phyloP scores from a whole-genome alignment of 1,140 invertebrate genomes.

The Chymomyza costata region DNA sequence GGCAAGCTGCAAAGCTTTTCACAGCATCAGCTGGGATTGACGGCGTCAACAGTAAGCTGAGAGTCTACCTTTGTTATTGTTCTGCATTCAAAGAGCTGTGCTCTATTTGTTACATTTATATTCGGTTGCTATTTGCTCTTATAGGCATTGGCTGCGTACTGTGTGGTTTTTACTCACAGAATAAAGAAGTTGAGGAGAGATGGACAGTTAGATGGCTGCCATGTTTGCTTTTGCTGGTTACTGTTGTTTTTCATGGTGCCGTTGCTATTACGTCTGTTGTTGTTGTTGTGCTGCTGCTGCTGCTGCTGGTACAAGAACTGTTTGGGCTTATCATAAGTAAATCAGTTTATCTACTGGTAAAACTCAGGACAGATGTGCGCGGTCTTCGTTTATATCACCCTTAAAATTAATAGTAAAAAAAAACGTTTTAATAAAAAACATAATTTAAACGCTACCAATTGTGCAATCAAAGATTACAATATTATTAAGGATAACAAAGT shows the following conservation, averaged over 20 bases:
- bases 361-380: slow-evolving; percentile 43
- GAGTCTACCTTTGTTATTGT: too few species aligned
- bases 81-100: too few species aligned
- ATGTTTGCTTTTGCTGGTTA: too few species aligned
- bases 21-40: too few species aligned
- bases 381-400: not conserved
- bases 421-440: too few species aligned
- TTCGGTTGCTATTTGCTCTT: slow-evolving; percentile 41
- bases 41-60: too few species aligned
- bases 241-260: slow-evolving; percentile 16
- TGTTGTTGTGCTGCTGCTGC: slow-evolving; percentile 34
- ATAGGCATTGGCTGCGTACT: slow-evolving; percentile 21
- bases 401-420: not conserved
- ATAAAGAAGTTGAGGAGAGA: slow-evolving; percentile 46
- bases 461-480: not conserved
- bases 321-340: slow-evolving; percentile 57
- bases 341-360: slow-evolving; percentile 64
- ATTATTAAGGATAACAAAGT: not conserved
- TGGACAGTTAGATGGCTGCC: slow-evolving; percentile 54
- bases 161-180: slow-evolving; percentile 18
- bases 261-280: not conserved
- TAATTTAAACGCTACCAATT: too few species aligned
- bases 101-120: slow-evolving; percentile 3
- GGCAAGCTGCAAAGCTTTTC: too few species aligned
- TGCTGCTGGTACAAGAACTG: slow-evolving; percentile 56